These are phyloP conservation scores for Archivesica marissinica DNA, from an alignment of 1,140 invertebrate genomes.

Conservation along the genomic window DNA sequence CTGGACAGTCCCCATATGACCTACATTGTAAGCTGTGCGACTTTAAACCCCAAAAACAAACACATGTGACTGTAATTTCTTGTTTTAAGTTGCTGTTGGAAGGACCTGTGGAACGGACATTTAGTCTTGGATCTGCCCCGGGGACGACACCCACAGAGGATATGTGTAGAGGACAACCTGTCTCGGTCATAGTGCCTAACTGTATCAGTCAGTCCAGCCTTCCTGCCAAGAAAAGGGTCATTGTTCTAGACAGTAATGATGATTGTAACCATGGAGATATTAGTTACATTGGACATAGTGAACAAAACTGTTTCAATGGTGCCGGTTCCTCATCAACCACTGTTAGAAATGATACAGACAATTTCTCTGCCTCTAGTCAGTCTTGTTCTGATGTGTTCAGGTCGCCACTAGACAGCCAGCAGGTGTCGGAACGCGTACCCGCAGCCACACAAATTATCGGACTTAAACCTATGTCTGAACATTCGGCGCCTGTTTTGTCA, in stretches of 20 bases:
- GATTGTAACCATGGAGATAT: not conserved
- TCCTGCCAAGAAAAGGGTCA: conserved; percentile 24
- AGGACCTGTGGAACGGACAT: conserved; percentile 34
- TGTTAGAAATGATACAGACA: not conserved
- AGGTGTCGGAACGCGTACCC: not conserved
- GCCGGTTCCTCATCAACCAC: not conserved
- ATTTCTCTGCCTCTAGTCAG: not conserved
- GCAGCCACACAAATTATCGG: conserved; percentile 38
- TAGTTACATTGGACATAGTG: not conserved
- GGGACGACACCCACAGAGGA: not conserved
- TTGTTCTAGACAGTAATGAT: not conserved
- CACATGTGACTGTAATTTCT: not conserved
- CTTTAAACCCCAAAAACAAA: too few species aligned
- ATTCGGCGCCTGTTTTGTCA: not conserved
- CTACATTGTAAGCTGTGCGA: too few species aligned
- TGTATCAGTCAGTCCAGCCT: conserved; percentile 24
- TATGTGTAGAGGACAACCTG: conserved; percentile 47
- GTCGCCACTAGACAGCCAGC: not conserved
- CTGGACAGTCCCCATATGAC: too few species aligned
- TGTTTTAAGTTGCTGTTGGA: conserved; percentile 67
- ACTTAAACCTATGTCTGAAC: conserved; percentile 43
- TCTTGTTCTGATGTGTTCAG: not conserved
- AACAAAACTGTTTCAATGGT: not conserved
- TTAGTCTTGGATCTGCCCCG: not conserved
- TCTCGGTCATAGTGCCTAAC: conserved; percentile 70